phyloP scores from a whole-genome alignment of 2,888 invertebrate species.

The Gymnocheta viridis region DNA sequence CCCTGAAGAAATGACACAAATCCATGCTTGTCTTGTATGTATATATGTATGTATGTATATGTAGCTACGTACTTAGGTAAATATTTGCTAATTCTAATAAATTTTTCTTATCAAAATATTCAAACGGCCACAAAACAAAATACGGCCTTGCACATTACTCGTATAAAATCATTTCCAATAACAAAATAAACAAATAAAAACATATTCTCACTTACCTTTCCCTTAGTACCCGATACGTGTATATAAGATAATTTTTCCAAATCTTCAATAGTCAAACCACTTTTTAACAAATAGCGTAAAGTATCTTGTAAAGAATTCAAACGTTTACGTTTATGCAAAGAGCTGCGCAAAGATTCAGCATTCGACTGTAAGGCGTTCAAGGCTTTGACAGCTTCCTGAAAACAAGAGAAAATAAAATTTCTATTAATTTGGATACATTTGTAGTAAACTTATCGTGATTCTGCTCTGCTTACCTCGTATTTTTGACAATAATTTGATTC shows the following conservation, averaged over 20 bases:
- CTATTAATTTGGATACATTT: slow-evolving; percentile 25
- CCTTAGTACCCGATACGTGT: slow-evolving; percentile 98
- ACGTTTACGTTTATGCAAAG: slow-evolving; percentile 77
- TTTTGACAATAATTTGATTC: slow-evolving; percentile 37
- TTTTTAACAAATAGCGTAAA: slow-evolving; percentile 85
- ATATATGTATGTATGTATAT: background rate
- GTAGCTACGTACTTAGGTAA: background rate
- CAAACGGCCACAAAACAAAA: background rate
- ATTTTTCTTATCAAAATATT: slow-evolving; percentile 9
- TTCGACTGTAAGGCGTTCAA: slow-evolving; percentile 90
- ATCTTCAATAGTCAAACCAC: slow-evolving; percentile 85
- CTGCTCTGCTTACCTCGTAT: slow-evolving; percentile 71
- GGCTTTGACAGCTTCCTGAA: slow-evolving; percentile 86
- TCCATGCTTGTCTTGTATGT: background rate
- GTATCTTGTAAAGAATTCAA: slow-evolving; percentile 82
- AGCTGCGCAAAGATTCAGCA: slow-evolving; percentile 84
- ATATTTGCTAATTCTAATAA: slow-evolving; percentile 5
- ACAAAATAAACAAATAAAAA: background rate
- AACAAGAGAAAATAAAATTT: background rate
- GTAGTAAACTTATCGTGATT: background rate
- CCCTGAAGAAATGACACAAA: background rate
- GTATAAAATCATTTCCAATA: no score
- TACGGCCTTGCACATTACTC: background rate
- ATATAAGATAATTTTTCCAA: slow-evolving; percentile 91
- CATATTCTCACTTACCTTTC: slow-evolving; percentile 85